Base-by-base conservation (phyloP, 2,888 invertebrate genomes). In the Deroplatys truncata region DNA sequence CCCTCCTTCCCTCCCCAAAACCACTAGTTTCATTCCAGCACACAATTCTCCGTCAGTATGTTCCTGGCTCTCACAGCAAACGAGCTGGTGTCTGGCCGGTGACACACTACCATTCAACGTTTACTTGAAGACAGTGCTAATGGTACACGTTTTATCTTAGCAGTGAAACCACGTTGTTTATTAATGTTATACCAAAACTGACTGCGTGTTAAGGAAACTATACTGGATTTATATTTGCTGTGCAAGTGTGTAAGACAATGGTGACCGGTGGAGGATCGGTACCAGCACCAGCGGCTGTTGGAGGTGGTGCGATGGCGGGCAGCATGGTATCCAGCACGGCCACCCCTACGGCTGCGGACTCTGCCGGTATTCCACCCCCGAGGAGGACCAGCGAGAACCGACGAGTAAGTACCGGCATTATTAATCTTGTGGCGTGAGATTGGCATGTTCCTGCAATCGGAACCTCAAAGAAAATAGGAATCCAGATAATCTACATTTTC, bases 181-280 rank as follows among this genome's bases (percentile, higher is more conserved):
- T 83, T 82, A n/a, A 82, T 43, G 72, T 28, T 56, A n/a, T 15
- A 16, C 5, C 25, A 16, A 20, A 84, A 28, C 28, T 43, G n/a
- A 43, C 28, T 25, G 20, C n/a, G 29, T 8, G 5, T 16, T 15
- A 15, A 31, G n/a, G 85, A 31, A 20, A 85, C 29, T 20, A 25
- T 31, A 85, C 20, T 28, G 84, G n/a, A 31, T 43, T 35, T 72
- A 25, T 72, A 72, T 72, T 72, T 20, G 20, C 25, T 72, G 56
- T 72, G 56, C 5, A 20, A 20, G 56, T 72, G 56, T 87, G 82
- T 82, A 31, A 29, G n/a, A n/a, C 16, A 10, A 89, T 89, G 89
- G 89, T 89, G 35, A 89, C 89, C 29, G 89, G 89, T 31, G 89
- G 89, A 28, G 89, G 86, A 28, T 84, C 88, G 15, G 88, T 88